These are phyloP conservation scores for Petrocephalus zakoni DNA, from an alignment of 2,113 vertebrate genomes.

Conservation along the genomic window DNA sequence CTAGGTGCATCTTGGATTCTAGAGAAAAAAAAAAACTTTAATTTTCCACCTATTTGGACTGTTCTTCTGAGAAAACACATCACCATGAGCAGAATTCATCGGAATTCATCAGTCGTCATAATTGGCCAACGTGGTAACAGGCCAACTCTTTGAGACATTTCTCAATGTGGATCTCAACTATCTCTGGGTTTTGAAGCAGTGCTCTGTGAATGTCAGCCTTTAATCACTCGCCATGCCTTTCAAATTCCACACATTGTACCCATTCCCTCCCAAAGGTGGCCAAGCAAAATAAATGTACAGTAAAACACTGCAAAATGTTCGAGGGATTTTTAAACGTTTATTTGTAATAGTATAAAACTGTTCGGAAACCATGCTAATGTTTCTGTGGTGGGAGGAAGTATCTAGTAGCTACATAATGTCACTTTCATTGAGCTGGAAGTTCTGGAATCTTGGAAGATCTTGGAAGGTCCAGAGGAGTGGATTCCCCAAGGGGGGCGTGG, in stretches of 20 bases:
- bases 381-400: not conserved
- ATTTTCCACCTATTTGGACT: not conserved
- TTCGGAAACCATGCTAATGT: not conserved
- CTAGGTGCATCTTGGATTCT: not conserved
- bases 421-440: not conserved
- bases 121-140: not conserved
- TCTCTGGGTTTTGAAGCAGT: not conserved
- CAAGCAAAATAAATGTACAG: not conserved
- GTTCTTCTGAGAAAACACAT: not conserved
- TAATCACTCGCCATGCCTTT: not conserved
- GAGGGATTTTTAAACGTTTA: not conserved
- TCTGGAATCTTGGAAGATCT: not conserved
- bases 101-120: not conserved
- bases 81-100: not conserved
- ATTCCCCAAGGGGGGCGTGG: not conserved
- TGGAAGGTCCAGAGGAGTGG: not conserved
- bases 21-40: not conserved
- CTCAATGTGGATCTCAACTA: not conserved
- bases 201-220: slow-evolving; percentile 5
- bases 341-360: not conserved
- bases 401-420: not conserved
- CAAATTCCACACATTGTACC: not conserved
- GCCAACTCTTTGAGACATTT: not conserved
- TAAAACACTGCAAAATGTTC: not conserved
- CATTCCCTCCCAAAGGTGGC: not conserved